Evolutionary conservation across 1,140 invertebrate species (phyloP), one percentile per base, ranked within the genome.

Genomic region (Bombus pascuorum): DNA sequence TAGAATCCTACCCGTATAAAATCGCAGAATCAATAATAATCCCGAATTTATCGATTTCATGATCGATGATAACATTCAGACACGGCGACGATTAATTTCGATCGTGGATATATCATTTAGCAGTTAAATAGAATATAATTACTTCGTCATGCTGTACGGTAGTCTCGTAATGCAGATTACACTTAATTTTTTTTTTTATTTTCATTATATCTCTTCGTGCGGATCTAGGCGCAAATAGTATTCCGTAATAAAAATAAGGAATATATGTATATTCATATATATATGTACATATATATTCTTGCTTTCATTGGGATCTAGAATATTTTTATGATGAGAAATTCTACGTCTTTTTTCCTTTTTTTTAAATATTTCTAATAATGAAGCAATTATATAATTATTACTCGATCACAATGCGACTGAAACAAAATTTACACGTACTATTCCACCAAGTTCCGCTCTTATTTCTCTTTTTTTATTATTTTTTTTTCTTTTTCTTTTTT

Each of bases 51-150:
- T 47, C 34, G 37, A 47, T 62, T 68, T 22, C 39, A 15, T 28
- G 39, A 78, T 71, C 34, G 44, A 79, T 71, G 34, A 42, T 73
- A 32, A 66, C 73, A 76, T 57, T 66, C 70, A 34, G 80, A 75
- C 59, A 81, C 76, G 81, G 74, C 73, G 68, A 89, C 75, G 76
- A 87, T 84, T 87, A 76, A 83, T 86, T 76, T 87, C 87, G 62
- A 87, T 53, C 59, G 85, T 91, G 86, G 82, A 86, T 89, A 86
- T 81, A 87, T 85, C 53, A 57, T 74, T 62, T 91, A 91, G 68
- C 78, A 86, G 65, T 84, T 92, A 80, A 85, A 91, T 91, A 76
- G 71, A 76, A 91, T 88, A 86, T 75, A 70, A 84, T 76, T 88
- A 86, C 72, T 78, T 88, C 65, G 71, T 82, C 62, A 83, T 88